These are phyloP conservation scores for Lepisosteus oculatus DNA, from an alignment of 2,113 vertebrate species.

Conservation along the genomic window DNA sequence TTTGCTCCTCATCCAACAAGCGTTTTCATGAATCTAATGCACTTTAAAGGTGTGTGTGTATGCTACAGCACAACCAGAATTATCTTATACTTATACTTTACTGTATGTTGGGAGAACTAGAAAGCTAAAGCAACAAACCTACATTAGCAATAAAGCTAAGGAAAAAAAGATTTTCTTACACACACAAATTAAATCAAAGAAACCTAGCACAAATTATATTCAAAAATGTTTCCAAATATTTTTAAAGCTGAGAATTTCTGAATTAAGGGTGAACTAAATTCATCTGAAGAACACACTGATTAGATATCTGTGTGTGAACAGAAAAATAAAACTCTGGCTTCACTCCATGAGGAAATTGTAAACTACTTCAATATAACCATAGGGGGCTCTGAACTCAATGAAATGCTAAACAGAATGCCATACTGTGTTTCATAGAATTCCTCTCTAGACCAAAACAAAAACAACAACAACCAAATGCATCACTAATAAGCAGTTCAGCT, in stretches of 20 bases:
- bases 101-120: no score
- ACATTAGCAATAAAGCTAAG: no score
- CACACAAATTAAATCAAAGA: no score
- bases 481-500: neutral
- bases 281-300: neutral
- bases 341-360: constrained; percentile 6
- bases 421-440: neutral
- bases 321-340: neutral
- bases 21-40: no score
- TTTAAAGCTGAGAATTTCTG: neutral
- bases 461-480: neutral
- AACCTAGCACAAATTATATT: no score
- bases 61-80: no score
- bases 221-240: constrained; percentile 4
- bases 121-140: no score
- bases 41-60: no score
- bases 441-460: neutral
- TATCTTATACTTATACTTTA: no score
- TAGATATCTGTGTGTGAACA: neutral
- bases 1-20: no score
- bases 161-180: no score
- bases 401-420: neutral
- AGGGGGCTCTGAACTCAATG: neutral
- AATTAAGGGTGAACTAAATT: neutral
- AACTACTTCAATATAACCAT: neutral